phyloP scores from a whole-genome alignment of 2,888 invertebrate species.

The Schizotus pectinicornis region DNA sequence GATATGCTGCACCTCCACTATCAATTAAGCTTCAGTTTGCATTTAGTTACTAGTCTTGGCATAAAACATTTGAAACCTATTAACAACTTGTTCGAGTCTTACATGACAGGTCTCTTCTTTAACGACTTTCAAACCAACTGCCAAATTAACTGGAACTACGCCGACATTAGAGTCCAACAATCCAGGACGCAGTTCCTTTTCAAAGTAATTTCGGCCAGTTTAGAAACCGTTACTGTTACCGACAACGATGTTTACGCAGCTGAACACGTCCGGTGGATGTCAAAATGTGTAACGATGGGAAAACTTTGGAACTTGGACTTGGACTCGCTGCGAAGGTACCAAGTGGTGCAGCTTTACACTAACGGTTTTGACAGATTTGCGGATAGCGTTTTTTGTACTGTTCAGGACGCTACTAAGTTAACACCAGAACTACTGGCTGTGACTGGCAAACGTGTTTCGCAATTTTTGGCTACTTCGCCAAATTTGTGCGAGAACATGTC shows the following conservation, averaged over 20 bases:
- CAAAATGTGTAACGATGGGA: conserved; percentile 72
- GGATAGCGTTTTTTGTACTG: conserved; percentile 67
- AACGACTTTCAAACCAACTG: conserved; percentile 53
- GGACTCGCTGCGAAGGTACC: conserved; percentile 76
- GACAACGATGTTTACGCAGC: conserved; percentile 60
- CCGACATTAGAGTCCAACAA: conserved; percentile 72
- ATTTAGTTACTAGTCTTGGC: conserved; percentile 80
- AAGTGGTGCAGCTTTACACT: conserved; percentile 69
- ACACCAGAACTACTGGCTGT: conserved; percentile 77
- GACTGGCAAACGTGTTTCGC: conserved; percentile 80
- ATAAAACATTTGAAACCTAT: conserved; percentile 76
- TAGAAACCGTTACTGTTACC: conserved; percentile 73
- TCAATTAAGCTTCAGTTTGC: conserved; percentile 77
- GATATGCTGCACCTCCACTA: conserved; percentile 81
- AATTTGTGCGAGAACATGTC: conserved; percentile 72
- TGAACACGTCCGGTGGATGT: conserved; percentile 72
- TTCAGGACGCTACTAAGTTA: conserved; percentile 74
- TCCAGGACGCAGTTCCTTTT: conserved; percentile 76
- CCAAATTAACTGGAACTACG: conserved; percentile 66
- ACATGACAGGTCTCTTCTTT: conserved; percentile 66
- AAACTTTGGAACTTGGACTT: conserved; percentile 72
- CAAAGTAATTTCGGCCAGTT: conserved; percentile 74
- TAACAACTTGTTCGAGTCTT: conserved; percentile 79
- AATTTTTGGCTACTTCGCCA: conserved; percentile 66
- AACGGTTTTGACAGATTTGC: conserved; percentile 69